Base-by-base conservation (phyloP, 2,888 invertebrate genomes). In the Panzeria rudis region DNA sequence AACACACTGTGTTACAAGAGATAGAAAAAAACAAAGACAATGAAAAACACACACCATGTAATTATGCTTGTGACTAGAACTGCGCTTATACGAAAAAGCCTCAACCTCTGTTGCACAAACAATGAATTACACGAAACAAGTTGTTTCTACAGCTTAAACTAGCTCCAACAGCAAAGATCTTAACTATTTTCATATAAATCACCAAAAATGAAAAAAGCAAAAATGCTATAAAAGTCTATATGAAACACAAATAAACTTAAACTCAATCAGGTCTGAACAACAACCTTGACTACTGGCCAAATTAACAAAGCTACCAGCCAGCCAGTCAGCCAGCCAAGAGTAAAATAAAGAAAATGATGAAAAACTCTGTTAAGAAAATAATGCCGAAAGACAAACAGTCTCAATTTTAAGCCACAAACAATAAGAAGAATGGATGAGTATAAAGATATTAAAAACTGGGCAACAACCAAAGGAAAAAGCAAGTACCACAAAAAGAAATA, bases 261-360 rank as follows among this genome's bases (percentile, higher is more conserved):
- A 76, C 62, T 71, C 54, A 82, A 82, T 69, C 76, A 82, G 76
- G 62, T 82, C 69, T 64, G 6, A 82, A 56, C 69, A 85, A 75
- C 73, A 85, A 78, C 85, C 85, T 85, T 85, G 85, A 85, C 80
- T 80, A 77, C 69, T 78, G 82, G 85, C 82, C 82, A 85, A 78
- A 78, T 82, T 82, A 75, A 62, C 59, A 68, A 76, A 56, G 38
- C 54, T 61, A 56, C 20, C 68, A 76, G 56, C 52, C 61, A 50
- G 50, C 62, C 35, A 41, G 47, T n/a, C 68, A 76, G 59, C 54
- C 61, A 50, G 41, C 62, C 25, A 41, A 69, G 38, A 56, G 47
- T 25, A 11, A 52, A 52, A 61, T 41, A 72, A 68, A 69, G 25
- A 68, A 69, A 35, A 11, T 44, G 68, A 59, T 44, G 35, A 59